Evolutionary conservation across 2,888 invertebrate species (phyloP).

Genomic region (Meiosimyza decipiens): DNA sequence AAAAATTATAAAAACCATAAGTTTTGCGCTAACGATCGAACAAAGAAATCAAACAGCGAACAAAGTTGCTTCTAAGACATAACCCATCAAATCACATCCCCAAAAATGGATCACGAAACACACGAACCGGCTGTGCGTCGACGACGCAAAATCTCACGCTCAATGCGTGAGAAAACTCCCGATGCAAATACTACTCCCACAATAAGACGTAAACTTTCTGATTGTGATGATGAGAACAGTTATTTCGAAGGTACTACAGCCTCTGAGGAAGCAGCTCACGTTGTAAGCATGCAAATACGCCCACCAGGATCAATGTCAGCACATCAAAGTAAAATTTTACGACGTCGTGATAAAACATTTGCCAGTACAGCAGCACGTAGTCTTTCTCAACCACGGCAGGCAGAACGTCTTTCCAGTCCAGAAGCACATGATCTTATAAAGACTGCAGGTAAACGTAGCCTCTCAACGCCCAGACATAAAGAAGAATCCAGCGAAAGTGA

Average conservation of each 20-base stretch:
- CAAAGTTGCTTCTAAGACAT: conserved; percentile 28
- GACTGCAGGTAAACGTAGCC: conserved; percentile 58
- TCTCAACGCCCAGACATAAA: conserved; percentile 64
- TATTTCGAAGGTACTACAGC: conserved; percentile 42
- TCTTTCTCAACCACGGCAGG: conserved; percentile 63
- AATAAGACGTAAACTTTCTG: conserved; percentile 46
- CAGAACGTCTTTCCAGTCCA: conserved; percentile 57
- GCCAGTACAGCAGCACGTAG: conserved; percentile 65
- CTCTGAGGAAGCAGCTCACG: conserved; percentile 46
- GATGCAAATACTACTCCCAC: conserved; percentile 48
- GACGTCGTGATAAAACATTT: conserved; percentile 62
- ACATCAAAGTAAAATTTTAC: conserved; percentile 65
- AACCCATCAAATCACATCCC: conserved; percentile 39
- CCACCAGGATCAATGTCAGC: conserved; percentile 57
- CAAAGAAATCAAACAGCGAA: neutral
- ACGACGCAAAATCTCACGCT: conserved; percentile 71
- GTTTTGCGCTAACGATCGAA: no score
- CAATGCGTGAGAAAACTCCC: conserved; percentile 75
- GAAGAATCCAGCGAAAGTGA: conserved; percentile 64
- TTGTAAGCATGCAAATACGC: conserved; percentile 60
- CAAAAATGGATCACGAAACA: conserved; percentile 46
- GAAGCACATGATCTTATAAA: conserved; percentile 59
- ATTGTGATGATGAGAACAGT: conserved; percentile 54
- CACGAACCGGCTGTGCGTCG: conserved; percentile 68
- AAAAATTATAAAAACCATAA: no score